A percentile compares a stretch with the other conserved stretches of the same genome.
Conservation (phyloP, 2,888 invertebrate genomes). For the Mermis nigrescens region DNA sequence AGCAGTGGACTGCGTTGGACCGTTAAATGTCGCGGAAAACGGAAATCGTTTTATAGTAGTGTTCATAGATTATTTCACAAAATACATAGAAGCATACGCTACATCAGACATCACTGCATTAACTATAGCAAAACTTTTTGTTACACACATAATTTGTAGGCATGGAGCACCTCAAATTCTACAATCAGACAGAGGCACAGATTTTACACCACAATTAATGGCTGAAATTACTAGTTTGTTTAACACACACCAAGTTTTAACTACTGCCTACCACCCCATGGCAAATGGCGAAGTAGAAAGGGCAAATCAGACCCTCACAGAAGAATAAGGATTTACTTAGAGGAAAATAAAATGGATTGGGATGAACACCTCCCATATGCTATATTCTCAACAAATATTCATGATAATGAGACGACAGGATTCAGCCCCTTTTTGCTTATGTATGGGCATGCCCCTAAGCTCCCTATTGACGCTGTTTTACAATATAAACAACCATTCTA, state of each 20-base stretch:
- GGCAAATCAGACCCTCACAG: background rate
- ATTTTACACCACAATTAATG: background rate
- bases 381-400: background rate
- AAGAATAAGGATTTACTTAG: background rate
- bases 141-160: background rate
- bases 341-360: background rate
- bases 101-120: slow-evolving; percentile 2
- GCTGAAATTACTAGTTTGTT: background rate
- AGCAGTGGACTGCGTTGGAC: background rate
- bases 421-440: background rate
- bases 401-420: background rate
- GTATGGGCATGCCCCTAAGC: background rate
- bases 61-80: slow-evolving; percentile 3
- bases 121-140: slow-evolving; percentile 1
- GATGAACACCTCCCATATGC: background rate
- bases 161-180: background rate
- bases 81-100: background rate
- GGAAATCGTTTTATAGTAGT: background rate
- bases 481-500: background rate
- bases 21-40: background rate
- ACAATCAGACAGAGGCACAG: background rate
- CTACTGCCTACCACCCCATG: background rate
- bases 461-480: background rate
- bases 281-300: background rate
- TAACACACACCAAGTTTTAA: background rate